Evolutionary conservation across 2,888 invertebrate genomes (phyloP).

Genomic region (Isoperla grammatica): DNA sequence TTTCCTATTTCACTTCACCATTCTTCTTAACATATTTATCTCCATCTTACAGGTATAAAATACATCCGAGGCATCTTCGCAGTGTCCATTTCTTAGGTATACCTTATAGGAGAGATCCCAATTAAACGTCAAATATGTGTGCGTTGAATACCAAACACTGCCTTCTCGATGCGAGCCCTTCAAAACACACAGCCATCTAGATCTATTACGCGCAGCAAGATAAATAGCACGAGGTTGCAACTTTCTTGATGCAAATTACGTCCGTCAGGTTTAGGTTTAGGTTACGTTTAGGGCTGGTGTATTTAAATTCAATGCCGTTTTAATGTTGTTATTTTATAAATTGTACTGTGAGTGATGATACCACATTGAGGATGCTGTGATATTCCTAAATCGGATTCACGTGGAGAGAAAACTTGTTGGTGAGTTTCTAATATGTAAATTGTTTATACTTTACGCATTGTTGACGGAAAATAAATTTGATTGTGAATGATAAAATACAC

Average conservation of each 20-base stretch:
- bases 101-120: slow-evolving; percentile 3
- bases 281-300: not conserved
- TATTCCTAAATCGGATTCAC: too few relatives aligned
- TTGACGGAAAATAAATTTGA: too few relatives aligned
- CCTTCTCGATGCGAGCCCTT: not conserved
- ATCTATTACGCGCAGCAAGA: not conserved
- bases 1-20: too few relatives aligned
- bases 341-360: too few relatives aligned
- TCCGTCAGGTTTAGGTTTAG: not conserved
- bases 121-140: slow-evolving; percentile 10
- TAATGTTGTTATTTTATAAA: too few relatives aligned
- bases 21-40: slow-evolving; percentile 3
- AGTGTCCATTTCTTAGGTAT: too few relatives aligned
- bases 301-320: too few relatives aligned
- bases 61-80: not conserved
- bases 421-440: too few relatives aligned
- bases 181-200: not conserved
- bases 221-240: not conserved
- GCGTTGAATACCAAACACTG: slow-evolving; percentile 6
- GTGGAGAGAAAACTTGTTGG: too few relatives aligned
- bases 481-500: too few relatives aligned
- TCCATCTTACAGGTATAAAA: slow-evolving; percentile 8
- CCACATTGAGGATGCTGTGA: too few relatives aligned
- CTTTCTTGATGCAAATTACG: slow-evolving; percentile 11
- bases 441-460: too few relatives aligned